Percentiles rank a stretch among this genome's conserved stretches.
phyloP scores from a whole-genome alignment of 53 echinoderm and acorn worm genomes.

The Stichopus horrens region DNA sequence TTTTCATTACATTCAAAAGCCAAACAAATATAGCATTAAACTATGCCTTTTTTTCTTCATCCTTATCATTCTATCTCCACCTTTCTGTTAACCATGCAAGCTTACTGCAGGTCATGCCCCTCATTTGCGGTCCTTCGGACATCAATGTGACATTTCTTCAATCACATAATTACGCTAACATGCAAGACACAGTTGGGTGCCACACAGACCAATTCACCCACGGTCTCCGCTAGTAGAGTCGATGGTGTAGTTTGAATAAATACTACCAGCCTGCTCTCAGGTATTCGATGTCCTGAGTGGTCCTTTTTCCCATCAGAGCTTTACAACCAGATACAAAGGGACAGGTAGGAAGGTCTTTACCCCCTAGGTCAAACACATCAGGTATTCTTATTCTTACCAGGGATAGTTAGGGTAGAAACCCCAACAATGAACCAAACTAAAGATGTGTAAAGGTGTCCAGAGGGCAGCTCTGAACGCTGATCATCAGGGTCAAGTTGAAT shows the following conservation, averaged over 20 bases:
- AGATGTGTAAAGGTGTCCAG: background rate
- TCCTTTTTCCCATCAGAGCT: slow-evolving; percentile 12
- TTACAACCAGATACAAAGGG: background rate
- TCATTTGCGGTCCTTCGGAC: too few relatives aligned
- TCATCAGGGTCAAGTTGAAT: background rate
- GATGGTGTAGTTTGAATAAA: background rate
- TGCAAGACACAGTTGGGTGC: slow-evolving; percentile 2
- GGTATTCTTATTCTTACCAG: background rate
- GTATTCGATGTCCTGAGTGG: background rate
- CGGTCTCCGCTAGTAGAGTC: too few relatives aligned
- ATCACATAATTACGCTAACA: background rate
- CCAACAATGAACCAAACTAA: background rate
- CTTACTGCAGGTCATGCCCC: too few relatives aligned
- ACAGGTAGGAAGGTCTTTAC: slow-evolving; percentile 18
- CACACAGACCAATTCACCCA: background rate
- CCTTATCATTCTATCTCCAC: too few relatives aligned
- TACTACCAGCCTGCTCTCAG: background rate
- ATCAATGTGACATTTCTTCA: too few relatives aligned
- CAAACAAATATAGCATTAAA: too few relatives aligned
- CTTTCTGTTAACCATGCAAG: too few relatives aligned
- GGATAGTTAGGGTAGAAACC: background rate
- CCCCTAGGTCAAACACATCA: slow-evolving; percentile 25
- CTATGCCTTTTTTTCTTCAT: too few relatives aligned
- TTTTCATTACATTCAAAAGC: too few relatives aligned
- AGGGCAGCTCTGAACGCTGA: background rate